phyloP scores from a whole-genome alignment of 1,140 invertebrate species.

The Andrena cerasifolii region DNA sequence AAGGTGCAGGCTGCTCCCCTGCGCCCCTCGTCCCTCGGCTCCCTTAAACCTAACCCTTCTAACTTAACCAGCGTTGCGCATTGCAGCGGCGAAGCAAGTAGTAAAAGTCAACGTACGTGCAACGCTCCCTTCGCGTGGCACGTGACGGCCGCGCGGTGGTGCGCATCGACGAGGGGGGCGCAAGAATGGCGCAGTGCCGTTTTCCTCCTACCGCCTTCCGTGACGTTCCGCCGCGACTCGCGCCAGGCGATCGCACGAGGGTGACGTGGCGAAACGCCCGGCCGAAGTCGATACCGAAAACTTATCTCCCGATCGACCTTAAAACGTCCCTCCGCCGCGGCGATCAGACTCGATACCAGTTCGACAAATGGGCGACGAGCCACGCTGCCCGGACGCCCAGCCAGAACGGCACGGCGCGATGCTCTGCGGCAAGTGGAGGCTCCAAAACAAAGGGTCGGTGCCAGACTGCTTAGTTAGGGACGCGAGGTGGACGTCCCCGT shows the following conservation, averaged over 20 bases:
- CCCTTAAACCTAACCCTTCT: no score
- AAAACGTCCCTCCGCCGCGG: neutral
- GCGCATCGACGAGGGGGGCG: constrained; percentile 30
- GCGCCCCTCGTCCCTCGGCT: no score
- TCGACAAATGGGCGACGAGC: constrained; percentile 35
- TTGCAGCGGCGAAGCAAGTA: constrained; percentile 34
- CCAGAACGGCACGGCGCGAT: neutral
- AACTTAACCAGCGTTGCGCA: constrained; percentile 35
- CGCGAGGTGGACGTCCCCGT: no score
- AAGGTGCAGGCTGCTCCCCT: no score
- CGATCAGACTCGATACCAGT: neutral
- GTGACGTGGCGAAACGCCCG: constrained; percentile 15
- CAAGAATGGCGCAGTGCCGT: constrained; percentile 69
- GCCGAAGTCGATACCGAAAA: constrained; percentile 20
- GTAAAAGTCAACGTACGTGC: constrained; percentile 58
- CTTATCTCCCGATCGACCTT: constrained; percentile 25
- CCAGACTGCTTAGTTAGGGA: no score
- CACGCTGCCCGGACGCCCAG: neutral
- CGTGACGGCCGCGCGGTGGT: constrained; percentile 47
- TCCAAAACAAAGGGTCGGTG: no score
- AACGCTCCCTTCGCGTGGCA: constrained; percentile 18
- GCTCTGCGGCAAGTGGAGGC: no score
- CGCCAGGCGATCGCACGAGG: constrained; percentile 24
- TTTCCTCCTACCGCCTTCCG: constrained; percentile 54
- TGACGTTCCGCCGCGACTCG: constrained; percentile 51